These are phyloP conservation scores for Adoxophyes honmai DNA, from an alignment of 1,140 invertebrate genomes.

Conservation along the genomic window DNA sequence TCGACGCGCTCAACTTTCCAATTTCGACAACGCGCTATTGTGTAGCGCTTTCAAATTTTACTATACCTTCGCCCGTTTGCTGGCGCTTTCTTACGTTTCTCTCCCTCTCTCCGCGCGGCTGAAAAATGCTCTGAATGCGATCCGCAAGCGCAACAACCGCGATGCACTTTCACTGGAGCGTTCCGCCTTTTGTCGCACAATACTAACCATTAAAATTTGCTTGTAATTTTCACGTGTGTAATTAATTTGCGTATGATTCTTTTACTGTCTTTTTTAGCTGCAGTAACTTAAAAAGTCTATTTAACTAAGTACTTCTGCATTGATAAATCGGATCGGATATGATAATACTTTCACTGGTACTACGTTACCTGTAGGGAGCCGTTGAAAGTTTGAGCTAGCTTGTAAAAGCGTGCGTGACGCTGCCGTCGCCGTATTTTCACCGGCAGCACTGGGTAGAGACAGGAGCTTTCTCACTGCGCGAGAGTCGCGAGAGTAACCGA, in stretches of 20 bases:
- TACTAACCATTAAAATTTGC: slow-evolving; percentile 9
- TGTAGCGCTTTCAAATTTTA: slow-evolving; percentile 75
- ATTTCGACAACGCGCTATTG: slow-evolving; percentile 76
- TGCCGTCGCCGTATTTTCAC: slow-evolving; percentile 58
- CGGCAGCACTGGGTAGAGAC: slow-evolving; percentile 26
- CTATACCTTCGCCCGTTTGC: slow-evolving; percentile 59
- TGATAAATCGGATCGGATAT: background rate
- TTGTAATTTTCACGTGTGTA: background rate
- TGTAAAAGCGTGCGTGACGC: slow-evolving; percentile 52
- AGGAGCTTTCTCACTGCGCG: slow-evolving; percentile 58
- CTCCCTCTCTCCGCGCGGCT: slow-evolving; percentile 54
- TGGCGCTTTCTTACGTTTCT: slow-evolving; percentile 68
- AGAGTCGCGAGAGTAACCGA: slow-evolving; percentile 25
- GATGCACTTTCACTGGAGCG: slow-evolving; percentile 66
- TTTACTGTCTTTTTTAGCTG: background rate
- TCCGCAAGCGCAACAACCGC: slow-evolving; percentile 47
- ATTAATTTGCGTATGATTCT: background rate
- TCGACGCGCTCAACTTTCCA: slow-evolving; percentile 72
- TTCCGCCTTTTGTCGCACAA: slow-evolving; percentile 32
- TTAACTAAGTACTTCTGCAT: background rate
- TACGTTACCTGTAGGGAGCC: slow-evolving; percentile 14
- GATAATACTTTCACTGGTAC: slow-evolving; percentile 4
- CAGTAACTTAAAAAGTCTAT: too few relatives aligned
- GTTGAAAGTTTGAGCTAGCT: slow-evolving; percentile 32
- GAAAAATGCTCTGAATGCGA: slow-evolving; percentile 65